Evolutionary conservation across 2,113 vertebrate genomes (phyloP).

Genomic region (Cyphotilapia sp.): DNA sequence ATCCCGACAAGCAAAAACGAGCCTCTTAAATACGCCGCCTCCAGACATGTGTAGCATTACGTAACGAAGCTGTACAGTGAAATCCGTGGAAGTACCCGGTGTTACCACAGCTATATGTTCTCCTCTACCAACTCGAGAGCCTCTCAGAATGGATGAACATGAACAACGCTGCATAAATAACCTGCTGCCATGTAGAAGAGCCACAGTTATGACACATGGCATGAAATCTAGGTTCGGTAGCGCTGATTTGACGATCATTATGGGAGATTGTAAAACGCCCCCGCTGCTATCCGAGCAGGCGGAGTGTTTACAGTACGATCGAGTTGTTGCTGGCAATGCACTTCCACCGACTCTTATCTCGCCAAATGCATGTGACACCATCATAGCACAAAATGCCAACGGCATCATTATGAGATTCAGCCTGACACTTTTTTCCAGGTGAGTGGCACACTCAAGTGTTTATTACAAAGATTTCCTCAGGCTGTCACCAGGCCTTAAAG

Average conservation of each 20-base stretch:
- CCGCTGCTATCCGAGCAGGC: neutral
- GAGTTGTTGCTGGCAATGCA: neutral
- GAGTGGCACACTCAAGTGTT: neutral
- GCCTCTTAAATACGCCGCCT: slow-evolving; percentile 29
- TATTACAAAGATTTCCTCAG: neutral
- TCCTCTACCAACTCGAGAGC: neutral
- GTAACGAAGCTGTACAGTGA: slow-evolving; percentile 31
- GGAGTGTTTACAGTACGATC: neutral
- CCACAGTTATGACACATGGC: neutral
- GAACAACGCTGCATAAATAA: slow-evolving; percentile 9
- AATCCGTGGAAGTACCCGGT: neutral
- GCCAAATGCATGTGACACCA: slow-evolving; percentile 4
- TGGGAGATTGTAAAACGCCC: neutral
- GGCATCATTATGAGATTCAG: neutral
- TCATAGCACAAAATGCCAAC: neutral
- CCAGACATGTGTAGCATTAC: slow-evolving; percentile 32
- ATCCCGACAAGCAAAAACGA: slow-evolving; percentile 44
- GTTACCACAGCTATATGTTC: neutral
- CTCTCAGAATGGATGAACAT: neutral
- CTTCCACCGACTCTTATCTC: neutral
- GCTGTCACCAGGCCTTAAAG: neutral
- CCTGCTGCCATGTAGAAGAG: neutral
- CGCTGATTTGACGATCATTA: neutral
- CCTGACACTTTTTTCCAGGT: neutral
- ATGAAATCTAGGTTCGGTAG: neutral